Evolutionary conservation across 2,797 vertebrate genomes (phyloP).

Genomic region (Sus cebifrons): DNA sequence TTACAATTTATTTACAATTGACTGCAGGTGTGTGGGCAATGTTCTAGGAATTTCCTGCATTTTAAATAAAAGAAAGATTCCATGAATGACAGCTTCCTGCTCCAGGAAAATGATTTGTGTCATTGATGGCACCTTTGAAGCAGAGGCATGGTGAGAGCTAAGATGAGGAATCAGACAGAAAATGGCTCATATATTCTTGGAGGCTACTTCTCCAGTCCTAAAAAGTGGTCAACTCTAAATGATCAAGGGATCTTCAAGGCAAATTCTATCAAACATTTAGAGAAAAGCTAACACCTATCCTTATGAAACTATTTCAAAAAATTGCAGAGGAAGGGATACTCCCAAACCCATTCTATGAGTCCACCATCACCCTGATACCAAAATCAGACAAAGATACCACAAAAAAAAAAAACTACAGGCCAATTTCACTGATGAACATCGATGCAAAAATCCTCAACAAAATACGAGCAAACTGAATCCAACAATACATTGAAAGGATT

Average conservation of each 20-base stretch:
- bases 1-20: conserved; percentile 64
- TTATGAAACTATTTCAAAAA: too few species aligned
- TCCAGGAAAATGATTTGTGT: conserved; percentile 35
- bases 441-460: too few species aligned
- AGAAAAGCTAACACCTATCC: too few species aligned
- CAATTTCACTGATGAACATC: too few species aligned
- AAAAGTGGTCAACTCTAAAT: background rate
- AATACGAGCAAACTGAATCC: too few species aligned
- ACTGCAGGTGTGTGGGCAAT: conserved; percentile 28
- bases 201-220: background rate
- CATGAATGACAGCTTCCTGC: background rate
- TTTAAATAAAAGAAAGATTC: conserved; percentile 37
- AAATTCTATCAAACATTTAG: too few species aligned
- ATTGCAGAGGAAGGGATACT: too few species aligned
- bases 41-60: background rate
- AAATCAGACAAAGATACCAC: too few species aligned
- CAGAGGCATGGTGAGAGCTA: background rate
- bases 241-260: background rate
- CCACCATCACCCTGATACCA: too few species aligned
- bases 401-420: too few species aligned
- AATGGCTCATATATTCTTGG: background rate
- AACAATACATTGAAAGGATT: too few species aligned
- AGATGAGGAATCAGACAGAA: background rate
- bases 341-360: too few species aligned
- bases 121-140: background rate